Evolutionary conservation across 2,888 invertebrate genomes (phyloP), one percentile per base, ranked within the genome.

Genomic region (Caenorhabditis sulstoni): DNA sequence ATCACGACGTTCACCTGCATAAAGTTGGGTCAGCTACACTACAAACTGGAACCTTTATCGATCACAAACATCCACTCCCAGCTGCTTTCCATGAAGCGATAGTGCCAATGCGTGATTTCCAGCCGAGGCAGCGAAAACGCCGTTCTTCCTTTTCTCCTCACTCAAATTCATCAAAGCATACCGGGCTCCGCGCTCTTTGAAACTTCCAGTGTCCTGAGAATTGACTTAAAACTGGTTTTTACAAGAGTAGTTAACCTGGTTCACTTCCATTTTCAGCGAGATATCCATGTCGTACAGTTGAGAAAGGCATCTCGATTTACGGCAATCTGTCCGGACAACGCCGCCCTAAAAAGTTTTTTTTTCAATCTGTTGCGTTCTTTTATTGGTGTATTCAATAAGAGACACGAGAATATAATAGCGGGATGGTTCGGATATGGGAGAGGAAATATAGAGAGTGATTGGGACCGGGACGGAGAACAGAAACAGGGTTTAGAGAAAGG

Each of bases 151-250:
- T 85, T 95, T 93, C 44, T 94, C 94, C 66, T 91, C 85, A 5
- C 77, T 91, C 3, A 97, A 92, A 91, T 94, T 94, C 55, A 95
- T 91, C 55, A 97, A 91, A 0, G 95, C 94, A 89, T 95, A 95
- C n/a, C 96, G 92, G 0, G 96, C 97, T 0, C 97, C 97, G 78
- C 97, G 93, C 90, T 97, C 97, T 91, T 97, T 96, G 90, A 96
- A 96, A 91, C 96, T 96, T 90, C 96, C 97, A 18, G 96, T 97
- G 82, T 93, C 94, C 91, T 71, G n/a, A n/a, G n/a, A n/a, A n/a
- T n/a, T n/a, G n/a, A n/a, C 7, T 29, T 29, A 3, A 29, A 29
- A 29, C 4, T 3, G 29, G 29, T 29, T 3, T 3, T 3, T 29
- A 29, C 29, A 7, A 29, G 29, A 29, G 3, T n/a, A 45, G 22